phyloP scores from a whole-genome alignment of 2,888 invertebrate genomes.

The Tyria jacobaeae region DNA sequence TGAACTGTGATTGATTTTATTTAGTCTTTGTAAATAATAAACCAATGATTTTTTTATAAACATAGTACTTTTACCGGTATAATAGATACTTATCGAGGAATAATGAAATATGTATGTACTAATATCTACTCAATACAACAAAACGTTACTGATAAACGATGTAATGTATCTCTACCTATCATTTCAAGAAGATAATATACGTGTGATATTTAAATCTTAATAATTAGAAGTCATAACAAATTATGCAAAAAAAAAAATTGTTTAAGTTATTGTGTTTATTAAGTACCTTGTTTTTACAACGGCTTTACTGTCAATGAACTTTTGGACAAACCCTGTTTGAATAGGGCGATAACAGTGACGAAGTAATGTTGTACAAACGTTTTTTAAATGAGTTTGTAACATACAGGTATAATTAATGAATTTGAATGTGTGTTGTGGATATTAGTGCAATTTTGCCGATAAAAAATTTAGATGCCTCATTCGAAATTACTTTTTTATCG shows the following conservation, averaged over 20 bases:
- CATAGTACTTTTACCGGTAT: too few species aligned
- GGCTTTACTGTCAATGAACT: constrained; percentile 10
- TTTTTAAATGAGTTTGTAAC: background rate
- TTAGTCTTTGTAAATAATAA: background rate
- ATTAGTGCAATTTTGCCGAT: background rate
- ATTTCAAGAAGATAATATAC: background rate
- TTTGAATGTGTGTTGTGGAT: background rate
- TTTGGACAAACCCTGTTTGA: background rate
- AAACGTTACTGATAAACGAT: background rate
- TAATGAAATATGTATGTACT: too few species aligned
- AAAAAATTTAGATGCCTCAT: background rate
- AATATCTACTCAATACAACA: background rate
- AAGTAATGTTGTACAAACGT: background rate
- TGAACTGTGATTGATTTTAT: background rate
- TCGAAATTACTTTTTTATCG: background rate
- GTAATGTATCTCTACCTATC: constrained; percentile 6
- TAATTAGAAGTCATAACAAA: background rate
- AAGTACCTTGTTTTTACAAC: background rate
- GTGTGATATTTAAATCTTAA: background rate
- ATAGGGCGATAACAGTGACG: background rate
- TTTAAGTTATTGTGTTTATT: background rate
- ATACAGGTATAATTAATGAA: background rate
- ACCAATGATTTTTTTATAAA: background rate
- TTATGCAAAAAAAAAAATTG: background rate
- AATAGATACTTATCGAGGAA: too few species aligned